phyloP scores from a whole-genome alignment of 1,140 invertebrate genomes.

The Drepana arcuata region DNA sequence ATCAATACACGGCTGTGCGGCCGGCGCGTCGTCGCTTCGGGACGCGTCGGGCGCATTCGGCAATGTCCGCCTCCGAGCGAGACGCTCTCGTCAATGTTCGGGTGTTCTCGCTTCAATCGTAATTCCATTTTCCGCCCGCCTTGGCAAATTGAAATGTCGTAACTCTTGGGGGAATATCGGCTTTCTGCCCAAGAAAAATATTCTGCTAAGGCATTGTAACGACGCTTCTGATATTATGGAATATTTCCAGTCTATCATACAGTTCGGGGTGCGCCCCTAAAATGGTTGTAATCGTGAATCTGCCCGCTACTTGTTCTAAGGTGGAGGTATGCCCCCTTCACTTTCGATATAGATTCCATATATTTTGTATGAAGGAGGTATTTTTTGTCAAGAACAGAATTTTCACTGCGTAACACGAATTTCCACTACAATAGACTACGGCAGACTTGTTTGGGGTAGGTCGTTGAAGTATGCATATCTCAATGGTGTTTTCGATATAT shows the following conservation, averaged over 20 bases:
- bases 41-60: constrained; percentile 37
- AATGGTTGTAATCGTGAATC: constrained; percentile 50
- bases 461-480: too few relatives aligned
- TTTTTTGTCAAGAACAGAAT: constrained; percentile 2
- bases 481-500: too few relatives aligned
- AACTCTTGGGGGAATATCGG: constrained; percentile 72
- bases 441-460: constrained; percentile 9
- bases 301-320: constrained; percentile 35
- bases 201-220: constrained; percentile 65
- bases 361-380: constrained; percentile 10
- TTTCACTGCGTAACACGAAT: too few relatives aligned
- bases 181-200: constrained; percentile 70
- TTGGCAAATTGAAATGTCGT: constrained; percentile 74
- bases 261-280: constrained; percentile 38
- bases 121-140: constrained; percentile 73
- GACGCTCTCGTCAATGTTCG: constrained; percentile 43
- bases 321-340: constrained; percentile 26
- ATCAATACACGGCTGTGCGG: constrained; percentile 66
- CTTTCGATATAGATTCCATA: constrained; percentile 23
- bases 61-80: constrained; percentile 24
- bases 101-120: constrained; percentile 67
- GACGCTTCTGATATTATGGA: constrained; percentile 59
- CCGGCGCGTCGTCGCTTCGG: constrained; percentile 42
- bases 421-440: too few relatives aligned
- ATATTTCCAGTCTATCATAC: constrained; percentile 65